Base-by-base conservation (phyloP, 2,113 vertebrate species). In the Chrysochloris asiatica region DNA sequence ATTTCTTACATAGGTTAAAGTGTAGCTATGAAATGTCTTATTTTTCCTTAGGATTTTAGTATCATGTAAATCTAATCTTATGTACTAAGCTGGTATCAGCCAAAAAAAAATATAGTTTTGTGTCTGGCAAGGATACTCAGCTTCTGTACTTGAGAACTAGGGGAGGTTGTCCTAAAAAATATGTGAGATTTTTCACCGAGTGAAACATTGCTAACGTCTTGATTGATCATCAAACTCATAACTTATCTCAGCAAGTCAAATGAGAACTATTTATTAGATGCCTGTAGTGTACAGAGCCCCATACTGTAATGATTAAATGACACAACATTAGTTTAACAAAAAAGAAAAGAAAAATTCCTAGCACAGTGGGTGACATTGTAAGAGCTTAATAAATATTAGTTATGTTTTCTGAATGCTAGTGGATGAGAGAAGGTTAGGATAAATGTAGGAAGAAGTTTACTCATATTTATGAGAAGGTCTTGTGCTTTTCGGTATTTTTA, bases 31-130 rank as follows among this genome's bases (percentile, higher is more conserved):
- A 95, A 94, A 90, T 90, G 21, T 30, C 54, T 92, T 93, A 65
- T 52, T 26, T 85, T 95, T 88, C 63, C 83, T 81, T 24, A 78
- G 69, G 36, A 82, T 91, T 94, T 95, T 45, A 79, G 93, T 90
- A 90, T n/a, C 41, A 84, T 56, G 28, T 76, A 94, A 94, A 88
- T 83, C 79, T 95, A 95, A 94, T 93, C 69, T 78, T 43, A 77
- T 63, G 45, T 78, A 16, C 47, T 75, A 47, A 94, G 59, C 38
- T 88, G 50, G 61, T 77, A 48, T 11, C 48, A 92, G 81, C 80
- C 89, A 85, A 77, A 86, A 81, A 83, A 96, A 77, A 95, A 90
- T 90, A 75, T 83, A 93, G 88, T 93, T 92, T 72, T 93, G 24
- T 81, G 43, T 69, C 83, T 95, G 93, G 83, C 81, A 92, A 95